Evolutionary conservation across 37 sponge, comb jelly and placozoan genomes (phyloP).

Genomic region (Agelas oroides): DNA sequence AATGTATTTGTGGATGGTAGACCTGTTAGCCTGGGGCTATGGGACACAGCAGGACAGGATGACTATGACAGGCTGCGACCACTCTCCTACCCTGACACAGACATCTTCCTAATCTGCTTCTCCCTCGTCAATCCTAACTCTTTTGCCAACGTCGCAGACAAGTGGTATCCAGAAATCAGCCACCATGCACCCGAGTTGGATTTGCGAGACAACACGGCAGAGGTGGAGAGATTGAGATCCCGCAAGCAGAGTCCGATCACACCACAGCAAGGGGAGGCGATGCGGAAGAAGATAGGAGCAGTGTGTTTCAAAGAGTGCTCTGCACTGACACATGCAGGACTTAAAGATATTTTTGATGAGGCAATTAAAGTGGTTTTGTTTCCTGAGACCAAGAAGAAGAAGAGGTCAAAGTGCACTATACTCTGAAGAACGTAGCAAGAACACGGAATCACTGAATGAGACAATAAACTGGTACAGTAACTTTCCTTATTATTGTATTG

Average conservation of each 20-base stretch:
- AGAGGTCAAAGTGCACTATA: conserved; percentile 52
- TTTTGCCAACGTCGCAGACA: conserved; percentile 82
- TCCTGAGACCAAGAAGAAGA: conserved; percentile 73
- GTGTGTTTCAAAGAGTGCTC: conserved; percentile 87
- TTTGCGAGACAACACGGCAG: conserved; percentile 75
- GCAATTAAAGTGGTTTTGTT: conserved; percentile 89
- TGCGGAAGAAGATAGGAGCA: conserved; percentile 83
- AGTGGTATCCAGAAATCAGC: conserved; percentile 88
- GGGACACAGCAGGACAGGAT: conserved; percentile 97
- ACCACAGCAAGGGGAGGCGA: conserved; percentile 70
- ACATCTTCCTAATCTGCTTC: conserved; percentile 92
- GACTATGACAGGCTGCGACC: conserved; percentile 93
- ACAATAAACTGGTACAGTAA: background rate
- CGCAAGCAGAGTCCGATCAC: conserved; percentile 70
- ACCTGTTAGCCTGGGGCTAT: conserved; percentile 86
- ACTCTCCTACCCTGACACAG: conserved; percentile 90
- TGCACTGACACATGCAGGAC: conserved; percentile 87
- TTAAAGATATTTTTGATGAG: conserved; percentile 91
- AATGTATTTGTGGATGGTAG: conserved; percentile 90
- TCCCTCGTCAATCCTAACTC: conserved; percentile 85
- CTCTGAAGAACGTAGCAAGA: conserved; percentile 42
- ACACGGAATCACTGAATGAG: background rate
- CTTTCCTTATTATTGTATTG: background rate
- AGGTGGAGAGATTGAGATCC: conserved; percentile 67
- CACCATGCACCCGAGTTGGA: conserved; percentile 90